phyloP scores from a whole-genome alignment of 2,888 invertebrate genomes.

The Pachymerium ferrugineum region DNA sequence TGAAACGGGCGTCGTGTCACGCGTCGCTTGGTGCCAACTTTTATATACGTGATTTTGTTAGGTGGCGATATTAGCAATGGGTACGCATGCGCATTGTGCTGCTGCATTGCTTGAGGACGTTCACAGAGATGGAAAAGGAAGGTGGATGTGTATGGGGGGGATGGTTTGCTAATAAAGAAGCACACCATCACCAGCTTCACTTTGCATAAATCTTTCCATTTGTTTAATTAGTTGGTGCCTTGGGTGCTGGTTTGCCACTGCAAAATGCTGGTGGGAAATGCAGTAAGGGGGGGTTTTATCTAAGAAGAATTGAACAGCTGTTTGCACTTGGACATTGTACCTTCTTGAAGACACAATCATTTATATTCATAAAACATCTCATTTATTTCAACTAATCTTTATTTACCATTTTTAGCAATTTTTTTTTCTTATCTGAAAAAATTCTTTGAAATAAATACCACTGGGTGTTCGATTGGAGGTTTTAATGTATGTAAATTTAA shows the following conservation, averaged over 20 bases:
- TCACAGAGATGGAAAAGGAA: neutral
- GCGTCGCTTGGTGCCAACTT: neutral
- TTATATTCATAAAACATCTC: constrained; percentile 4
- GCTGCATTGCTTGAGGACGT: neutral
- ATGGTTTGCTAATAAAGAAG: neutral
- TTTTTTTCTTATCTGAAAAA: neutral
- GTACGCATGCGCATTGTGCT: neutral
- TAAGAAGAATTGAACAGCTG: constrained; percentile 8
- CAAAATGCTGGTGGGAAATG: neutral
- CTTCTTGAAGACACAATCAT: neutral
- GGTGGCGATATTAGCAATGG: constrained; percentile 3
- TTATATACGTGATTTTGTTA: constrained; percentile 1
- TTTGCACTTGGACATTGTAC: neutral
- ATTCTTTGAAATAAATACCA: too few species aligned
- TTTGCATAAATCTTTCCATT: constrained; percentile 7
- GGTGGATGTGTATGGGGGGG: neutral
- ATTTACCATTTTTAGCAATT: neutral
- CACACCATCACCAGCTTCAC: neutral
- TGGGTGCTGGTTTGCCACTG: constrained; percentile 8
- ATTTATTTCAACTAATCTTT: constrained; percentile 9
- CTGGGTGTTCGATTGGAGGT: too few species aligned
- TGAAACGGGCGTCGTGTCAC: constrained; percentile 4
- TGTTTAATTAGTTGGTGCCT: constrained; percentile 13
- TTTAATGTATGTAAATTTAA: too few species aligned
- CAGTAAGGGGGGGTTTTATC: neutral